These are phyloP conservation scores for Pycnomerus fuliginosus DNA, from an alignment of 2,888 invertebrate species.

Conservation along the genomic window DNA sequence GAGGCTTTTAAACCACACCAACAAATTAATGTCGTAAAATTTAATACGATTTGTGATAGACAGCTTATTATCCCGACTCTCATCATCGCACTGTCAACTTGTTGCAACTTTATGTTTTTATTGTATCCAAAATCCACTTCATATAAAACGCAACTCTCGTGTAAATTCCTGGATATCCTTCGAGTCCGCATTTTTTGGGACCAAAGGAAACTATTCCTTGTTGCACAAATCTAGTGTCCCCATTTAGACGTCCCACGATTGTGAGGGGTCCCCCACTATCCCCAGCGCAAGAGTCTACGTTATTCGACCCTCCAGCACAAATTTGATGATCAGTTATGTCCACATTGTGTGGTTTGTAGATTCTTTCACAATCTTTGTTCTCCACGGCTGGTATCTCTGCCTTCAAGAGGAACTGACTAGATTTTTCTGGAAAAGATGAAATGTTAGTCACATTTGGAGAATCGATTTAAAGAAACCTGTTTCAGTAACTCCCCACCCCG, in stretches of 20 bases:
- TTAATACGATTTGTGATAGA: too few species aligned
- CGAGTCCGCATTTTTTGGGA: slow-evolving; percentile 49
- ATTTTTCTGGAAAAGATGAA: too few species aligned
- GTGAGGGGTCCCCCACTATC: slow-evolving; percentile 70
- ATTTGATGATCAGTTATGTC: slow-evolving; percentile 51
- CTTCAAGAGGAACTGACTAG: slow-evolving; percentile 49
- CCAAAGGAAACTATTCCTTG: slow-evolving; percentile 59
- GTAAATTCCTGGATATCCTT: slow-evolving; percentile 70
- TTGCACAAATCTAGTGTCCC: slow-evolving; percentile 57
- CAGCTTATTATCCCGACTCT: too few species aligned
- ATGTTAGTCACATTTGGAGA: too few species aligned
- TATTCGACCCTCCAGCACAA: slow-evolving; percentile 64
- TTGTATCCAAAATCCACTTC: slow-evolving; percentile 66
- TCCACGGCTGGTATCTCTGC: slow-evolving; percentile 50
- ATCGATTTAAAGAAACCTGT: slow-evolving; percentile 54
- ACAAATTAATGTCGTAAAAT: too few species aligned
- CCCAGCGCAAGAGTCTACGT: slow-evolving; percentile 64
- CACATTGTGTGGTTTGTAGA: slow-evolving; percentile 36
- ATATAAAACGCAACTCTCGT: slow-evolving; percentile 63
- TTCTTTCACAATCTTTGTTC: slow-evolving; percentile 41
- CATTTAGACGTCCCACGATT: slow-evolving; percentile 46
- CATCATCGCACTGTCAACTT: too few species aligned
- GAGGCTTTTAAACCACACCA: too few species aligned
- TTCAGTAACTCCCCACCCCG: slow-evolving; percentile 76
- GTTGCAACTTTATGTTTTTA: too few species aligned